Conservation (phyloP, 2,888 invertebrate genomes). For the Hirtodrosophila alboralis region DNA sequence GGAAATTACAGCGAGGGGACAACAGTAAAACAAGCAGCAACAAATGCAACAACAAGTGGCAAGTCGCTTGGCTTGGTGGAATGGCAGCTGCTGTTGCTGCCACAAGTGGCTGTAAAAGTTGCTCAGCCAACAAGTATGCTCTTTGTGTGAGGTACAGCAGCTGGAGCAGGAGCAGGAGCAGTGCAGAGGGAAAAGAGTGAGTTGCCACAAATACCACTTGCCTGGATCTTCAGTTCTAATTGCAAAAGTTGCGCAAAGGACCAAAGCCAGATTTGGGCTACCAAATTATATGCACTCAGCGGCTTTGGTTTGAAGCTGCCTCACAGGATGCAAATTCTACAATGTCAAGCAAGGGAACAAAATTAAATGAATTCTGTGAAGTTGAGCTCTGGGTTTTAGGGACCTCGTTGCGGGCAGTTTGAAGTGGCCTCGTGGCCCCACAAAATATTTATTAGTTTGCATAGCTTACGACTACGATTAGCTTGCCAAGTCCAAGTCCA, state of each 20-base stretch:
- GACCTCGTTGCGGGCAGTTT: constrained; percentile 32
- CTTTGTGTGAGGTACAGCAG: constrained; percentile 19
- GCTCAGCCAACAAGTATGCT: constrained; percentile 5
- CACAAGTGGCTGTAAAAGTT: constrained; percentile 37
- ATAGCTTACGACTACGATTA: constrained; percentile 21
- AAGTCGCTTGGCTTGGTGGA: not conserved
- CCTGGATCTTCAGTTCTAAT: constrained; percentile 63
- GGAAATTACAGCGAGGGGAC: constrained; percentile 1
- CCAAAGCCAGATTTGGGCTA: constrained; percentile 22
- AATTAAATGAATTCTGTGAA: not conserved
- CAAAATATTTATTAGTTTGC: constrained; percentile 49
- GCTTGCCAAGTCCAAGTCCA: constrained; percentile 1
- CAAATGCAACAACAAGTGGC: constrained; percentile 25
- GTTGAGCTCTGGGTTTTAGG: constrained; percentile 1
- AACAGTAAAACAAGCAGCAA: constrained; percentile 3
- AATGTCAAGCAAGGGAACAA: constrained; percentile 12
- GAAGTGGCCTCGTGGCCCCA: constrained; percentile 33
- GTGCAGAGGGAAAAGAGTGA: constrained; percentile 6
- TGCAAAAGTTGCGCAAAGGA: constrained; percentile 64
- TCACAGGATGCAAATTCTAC: constrained; percentile 13
- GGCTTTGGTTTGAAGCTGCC: not conserved
- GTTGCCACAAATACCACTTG: constrained; percentile 49
- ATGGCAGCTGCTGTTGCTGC: constrained; percentile 19
- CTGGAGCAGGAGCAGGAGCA: too few species aligned
- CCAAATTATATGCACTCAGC: constrained; percentile 63